Conservation (phyloP, 2,113 vertebrate genomes). For the Erythrocebus patas region DNA sequence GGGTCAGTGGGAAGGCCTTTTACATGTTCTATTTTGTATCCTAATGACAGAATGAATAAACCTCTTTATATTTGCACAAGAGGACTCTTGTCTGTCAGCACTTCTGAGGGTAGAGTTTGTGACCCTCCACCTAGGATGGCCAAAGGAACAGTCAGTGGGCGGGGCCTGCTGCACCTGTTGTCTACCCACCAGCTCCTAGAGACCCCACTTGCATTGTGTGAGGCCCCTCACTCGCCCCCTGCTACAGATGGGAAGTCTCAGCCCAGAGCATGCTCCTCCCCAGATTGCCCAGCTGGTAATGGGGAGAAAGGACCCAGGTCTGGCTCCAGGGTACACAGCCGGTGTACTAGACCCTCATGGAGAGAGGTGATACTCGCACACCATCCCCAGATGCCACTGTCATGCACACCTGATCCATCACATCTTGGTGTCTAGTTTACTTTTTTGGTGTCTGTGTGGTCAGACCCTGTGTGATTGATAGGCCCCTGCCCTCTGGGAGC, state of each 20-base stretch:
- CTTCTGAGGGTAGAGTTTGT: neutral
- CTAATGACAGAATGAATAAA: slow-evolving; percentile 59
- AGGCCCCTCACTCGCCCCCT: neutral
- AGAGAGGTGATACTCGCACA: accelerated
- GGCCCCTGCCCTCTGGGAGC: neutral
- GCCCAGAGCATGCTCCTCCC: accelerated
- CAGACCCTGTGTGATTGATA: neutral
- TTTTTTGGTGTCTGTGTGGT: too few species aligned
- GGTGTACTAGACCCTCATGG: accelerated
- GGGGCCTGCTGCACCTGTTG: neutral
- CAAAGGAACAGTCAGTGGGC: too few species aligned
- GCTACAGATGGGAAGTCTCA: neutral
- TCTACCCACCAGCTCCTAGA: too few species aligned
- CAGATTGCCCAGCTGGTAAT: neutral
- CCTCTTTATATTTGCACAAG: slow-evolving; percentile 52
- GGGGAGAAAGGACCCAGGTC: neutral
- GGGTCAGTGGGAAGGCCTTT: neutral
- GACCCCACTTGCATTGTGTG: accelerated
- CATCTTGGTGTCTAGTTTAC: too few species aligned
- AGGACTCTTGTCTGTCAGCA: neutral
- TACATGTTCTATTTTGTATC: slow-evolving; percentile 74
- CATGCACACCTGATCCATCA: neutral
- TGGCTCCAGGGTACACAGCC: neutral
- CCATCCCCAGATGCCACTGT: accelerated
- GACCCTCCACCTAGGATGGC: neutral